phyloP scores from a whole-genome alignment of 2,888 invertebrate species.

The Incurvaria masculella region DNA sequence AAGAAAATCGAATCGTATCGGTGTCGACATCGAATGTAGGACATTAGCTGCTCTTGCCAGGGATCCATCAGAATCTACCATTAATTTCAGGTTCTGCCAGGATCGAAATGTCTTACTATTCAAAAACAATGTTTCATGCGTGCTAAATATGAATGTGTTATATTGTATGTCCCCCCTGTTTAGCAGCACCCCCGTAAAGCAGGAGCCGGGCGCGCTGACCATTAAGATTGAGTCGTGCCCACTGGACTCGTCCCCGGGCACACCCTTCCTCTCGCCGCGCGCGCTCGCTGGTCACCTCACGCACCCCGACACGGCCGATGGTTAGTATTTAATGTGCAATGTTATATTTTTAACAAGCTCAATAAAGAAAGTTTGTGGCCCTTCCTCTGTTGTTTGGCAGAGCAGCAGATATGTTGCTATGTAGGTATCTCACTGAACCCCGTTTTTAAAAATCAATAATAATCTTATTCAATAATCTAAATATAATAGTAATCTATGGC shows the following conservation, averaged over 20 bases:
- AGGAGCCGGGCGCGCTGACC: conserved; percentile 27
- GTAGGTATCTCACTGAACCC: too few relatives aligned
- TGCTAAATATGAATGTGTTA: neutral
- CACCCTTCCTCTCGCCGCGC: conserved; percentile 32
- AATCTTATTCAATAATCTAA: too few relatives aligned
- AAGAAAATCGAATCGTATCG: neutral
- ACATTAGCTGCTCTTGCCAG: too few relatives aligned
- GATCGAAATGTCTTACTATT: conserved; percentile 16
- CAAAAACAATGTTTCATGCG: neutral
- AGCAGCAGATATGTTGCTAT: too few relatives aligned
- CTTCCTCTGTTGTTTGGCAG: too few relatives aligned
- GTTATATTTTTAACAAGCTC: too few relatives aligned
- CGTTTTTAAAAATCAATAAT: too few relatives aligned
- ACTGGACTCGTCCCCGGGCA: conserved; percentile 35
- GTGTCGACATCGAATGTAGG: neutral
- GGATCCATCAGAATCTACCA: too few relatives aligned
- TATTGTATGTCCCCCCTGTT: neutral
- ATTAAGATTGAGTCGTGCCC: conserved; percentile 15
- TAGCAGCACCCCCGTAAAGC: conserved; percentile 41
- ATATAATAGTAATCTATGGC: too few relatives aligned
- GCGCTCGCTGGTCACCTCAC: conserved; percentile 9
- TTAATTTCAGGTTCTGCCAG: too few relatives aligned
- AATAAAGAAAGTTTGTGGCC: too few relatives aligned
- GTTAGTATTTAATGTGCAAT: too few relatives aligned
- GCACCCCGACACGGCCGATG: neutral